Percentiles rank a stretch among this genome's conserved stretches.
phyloP scores from a whole-genome alignment of 2,888 invertebrate genomes.

The Netelia virgata region DNA sequence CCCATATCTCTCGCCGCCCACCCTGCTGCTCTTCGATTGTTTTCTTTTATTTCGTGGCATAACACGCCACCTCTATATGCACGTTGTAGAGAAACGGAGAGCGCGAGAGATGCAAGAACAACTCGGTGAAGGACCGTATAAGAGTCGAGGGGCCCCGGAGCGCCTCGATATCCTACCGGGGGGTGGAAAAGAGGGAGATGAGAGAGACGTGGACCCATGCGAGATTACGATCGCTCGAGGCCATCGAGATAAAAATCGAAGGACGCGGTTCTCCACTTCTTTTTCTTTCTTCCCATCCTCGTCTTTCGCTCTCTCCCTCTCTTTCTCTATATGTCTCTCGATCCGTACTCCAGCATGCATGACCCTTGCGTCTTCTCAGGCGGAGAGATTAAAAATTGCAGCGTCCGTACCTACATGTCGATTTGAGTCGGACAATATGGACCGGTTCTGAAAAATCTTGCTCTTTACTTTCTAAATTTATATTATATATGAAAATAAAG shows the following conservation, averaged over 20 bases:
- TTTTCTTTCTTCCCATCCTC: slow-evolving; percentile 16
- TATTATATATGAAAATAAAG: no score
- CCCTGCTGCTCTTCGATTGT: not conserved
- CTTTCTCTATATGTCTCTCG: slow-evolving; percentile 6
- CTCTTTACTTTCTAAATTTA: not conserved
- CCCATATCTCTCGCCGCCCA: not conserved
- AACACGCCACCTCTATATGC: slow-evolving; percentile 39
- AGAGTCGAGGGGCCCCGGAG: slow-evolving; percentile 48
- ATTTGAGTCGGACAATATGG: not conserved
- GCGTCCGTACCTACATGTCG: slow-evolving; percentile 17
- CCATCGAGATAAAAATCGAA: slow-evolving; percentile 65
- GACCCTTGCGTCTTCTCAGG: slow-evolving; percentile 40
- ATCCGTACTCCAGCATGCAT: slow-evolving; percentile 25
- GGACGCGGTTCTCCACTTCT: slow-evolving; percentile 51
- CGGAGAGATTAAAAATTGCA: slow-evolving; percentile 55
- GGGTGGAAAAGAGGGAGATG: slow-evolving; percentile 8
- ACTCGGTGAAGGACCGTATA: slow-evolving; percentile 34
- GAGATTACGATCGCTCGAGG: slow-evolving; percentile 66
- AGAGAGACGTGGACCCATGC: slow-evolving; percentile 52
- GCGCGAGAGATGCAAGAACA: slow-evolving; percentile 41
- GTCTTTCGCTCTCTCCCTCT: not conserved
- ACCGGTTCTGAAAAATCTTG: not conserved
- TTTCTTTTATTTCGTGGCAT: slow-evolving; percentile 19
- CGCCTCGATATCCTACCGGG: slow-evolving; percentile 48
- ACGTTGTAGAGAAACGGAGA: slow-evolving; percentile 24